Base-by-base conservation (phyloP, 2,888 invertebrate species). In the Nemotelus nigrinus region DNA sequence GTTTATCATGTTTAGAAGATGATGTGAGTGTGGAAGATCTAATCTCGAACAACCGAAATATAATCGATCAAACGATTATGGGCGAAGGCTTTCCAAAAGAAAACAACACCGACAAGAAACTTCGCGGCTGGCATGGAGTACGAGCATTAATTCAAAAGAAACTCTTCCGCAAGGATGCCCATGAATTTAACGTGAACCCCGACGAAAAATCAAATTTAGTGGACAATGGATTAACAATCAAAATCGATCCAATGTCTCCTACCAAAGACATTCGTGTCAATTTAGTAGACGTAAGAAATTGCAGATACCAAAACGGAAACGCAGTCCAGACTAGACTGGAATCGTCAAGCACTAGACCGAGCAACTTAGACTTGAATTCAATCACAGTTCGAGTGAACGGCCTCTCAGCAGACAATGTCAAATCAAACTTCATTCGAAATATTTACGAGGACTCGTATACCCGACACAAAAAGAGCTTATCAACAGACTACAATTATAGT, bases 81-180 rank as follows among this genome's bases (percentile, higher is more conserved):
- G 87, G 87, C 0, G 85, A 87, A 80, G 87, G 87, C 3, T 86
- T 87, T 64, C 86, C 87, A 57, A 87, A 87, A 77, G 86, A 87
- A 60, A 87, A 86, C 65, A 87, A 86, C 76, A 85, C 85, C 1
- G 87, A 87, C 78, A 85, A 84, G 25, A 87, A 86, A 79, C 82
- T 86, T 1, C 83, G 85, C 3, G 87, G 87, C 4, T 87, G 87
- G 87, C 84, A 86, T 79, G 86, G 86, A 2, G 87, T 87, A 2
- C 83, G 87, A 10, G 86, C 87, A 2, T 78, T 87, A 1, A 86
- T 87, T 48, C 86, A 87, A 78, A 86, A 86, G 80, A 86, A 86
- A 71, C 83, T 87, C n/a, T 87, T 87, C 75, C 85, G 87, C 48
- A 85, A 84, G 75, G 84, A 85, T 50, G n/a, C 47, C 2, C 25